A percentile compares a stretch with the other conserved stretches of the same genome.
Conservation (phyloP, 2,888 invertebrate species). For the Ariolimax columbianus region DNA sequence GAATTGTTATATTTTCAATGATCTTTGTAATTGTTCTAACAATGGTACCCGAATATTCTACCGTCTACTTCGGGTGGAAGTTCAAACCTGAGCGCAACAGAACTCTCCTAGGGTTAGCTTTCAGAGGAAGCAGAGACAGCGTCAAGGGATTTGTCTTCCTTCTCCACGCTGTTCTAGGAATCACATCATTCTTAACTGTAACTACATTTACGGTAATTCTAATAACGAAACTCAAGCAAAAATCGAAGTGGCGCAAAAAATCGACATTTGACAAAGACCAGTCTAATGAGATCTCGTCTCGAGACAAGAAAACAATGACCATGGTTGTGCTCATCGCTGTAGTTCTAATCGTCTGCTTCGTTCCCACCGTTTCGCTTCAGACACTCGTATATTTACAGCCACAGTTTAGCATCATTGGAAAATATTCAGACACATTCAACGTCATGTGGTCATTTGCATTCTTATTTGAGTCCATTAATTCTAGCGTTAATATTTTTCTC, state of each 20-base stretch:
- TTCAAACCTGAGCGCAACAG: background rate
- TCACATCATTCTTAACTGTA: background rate
- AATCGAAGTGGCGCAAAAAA: background rate
- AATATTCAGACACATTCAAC: background rate
- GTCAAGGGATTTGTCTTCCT: constrained; percentile 1
- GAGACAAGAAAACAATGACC: constrained; percentile 3
- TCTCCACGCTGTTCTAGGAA: background rate
- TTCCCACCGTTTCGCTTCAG: background rate
- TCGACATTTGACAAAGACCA: background rate
- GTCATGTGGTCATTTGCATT: constrained; percentile 27
- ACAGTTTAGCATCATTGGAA: background rate
- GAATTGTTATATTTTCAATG: background rate
- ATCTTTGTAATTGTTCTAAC: background rate
- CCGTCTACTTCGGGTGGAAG: constrained; percentile 18
- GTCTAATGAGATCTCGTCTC: background rate
- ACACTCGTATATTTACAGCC: background rate
- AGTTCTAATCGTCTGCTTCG: background rate
- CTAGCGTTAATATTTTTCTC: constrained; percentile 22
- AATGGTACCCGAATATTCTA: background rate
- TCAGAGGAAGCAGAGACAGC: background rate
- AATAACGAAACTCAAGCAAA: background rate
- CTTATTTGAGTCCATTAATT: constrained; percentile 5
- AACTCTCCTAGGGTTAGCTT: constrained; percentile 6
- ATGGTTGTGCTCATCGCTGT: background rate
- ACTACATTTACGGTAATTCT: background rate